Evolutionary conservation across 2,113 vertebrate species (phyloP).

Genomic region (Xiphophorus hellerii): DNA sequence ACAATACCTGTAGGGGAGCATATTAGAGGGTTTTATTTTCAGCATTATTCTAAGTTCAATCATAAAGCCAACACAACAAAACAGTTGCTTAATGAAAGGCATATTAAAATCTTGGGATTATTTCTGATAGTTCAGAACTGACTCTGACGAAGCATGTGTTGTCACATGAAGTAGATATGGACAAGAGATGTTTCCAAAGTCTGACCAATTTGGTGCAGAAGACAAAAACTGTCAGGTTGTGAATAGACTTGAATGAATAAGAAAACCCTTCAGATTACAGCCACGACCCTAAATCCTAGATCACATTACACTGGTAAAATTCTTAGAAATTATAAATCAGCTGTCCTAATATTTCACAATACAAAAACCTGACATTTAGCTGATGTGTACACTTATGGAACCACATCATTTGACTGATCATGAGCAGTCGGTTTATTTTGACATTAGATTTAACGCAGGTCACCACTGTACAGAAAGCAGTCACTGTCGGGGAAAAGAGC

Average conservation of each 20-base stretch:
- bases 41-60: too few species aligned
- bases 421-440: neutral
- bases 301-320: too few species aligned
- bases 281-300: too few species aligned
- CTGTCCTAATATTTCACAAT: neutral
- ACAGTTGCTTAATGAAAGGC: neutral
- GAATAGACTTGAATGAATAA: neutral
- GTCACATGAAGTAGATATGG: neutral
- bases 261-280: too few species aligned
- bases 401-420: neutral
- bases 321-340: too few species aligned
- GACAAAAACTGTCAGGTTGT: neutral
- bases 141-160: neutral
- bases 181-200: neutral
- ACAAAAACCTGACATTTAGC: neutral
- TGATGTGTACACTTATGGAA: neutral
- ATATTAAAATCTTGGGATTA: neutral
- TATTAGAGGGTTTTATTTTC: neutral
- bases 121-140: neutral
- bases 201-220: neutral
- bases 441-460: neutral
- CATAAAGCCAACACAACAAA: too few species aligned
- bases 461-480: conserved; percentile 26
- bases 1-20: neutral
- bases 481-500: conserved; percentile 23